Percentiles rank a stretch among this genome's conserved stretches.
phyloP scores from a whole-genome alignment of 2,113 vertebrate genomes.

The Pollachius pollachius region DNA sequence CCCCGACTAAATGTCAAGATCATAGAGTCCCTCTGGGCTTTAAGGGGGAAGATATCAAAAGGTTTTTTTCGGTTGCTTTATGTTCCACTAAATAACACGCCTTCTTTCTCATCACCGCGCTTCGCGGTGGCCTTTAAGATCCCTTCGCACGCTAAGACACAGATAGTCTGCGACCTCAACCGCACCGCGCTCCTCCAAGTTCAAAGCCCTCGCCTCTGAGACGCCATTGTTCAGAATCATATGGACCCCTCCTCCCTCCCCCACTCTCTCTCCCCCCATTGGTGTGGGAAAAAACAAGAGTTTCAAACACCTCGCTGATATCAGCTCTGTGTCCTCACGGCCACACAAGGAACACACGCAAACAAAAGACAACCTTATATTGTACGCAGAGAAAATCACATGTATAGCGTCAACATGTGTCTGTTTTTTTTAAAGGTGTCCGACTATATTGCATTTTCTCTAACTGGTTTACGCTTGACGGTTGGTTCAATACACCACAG shows the following conservation, averaged over 20 bases:
- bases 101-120: slow-evolving; percentile 67
- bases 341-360: no score
- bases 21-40: slow-evolving; percentile 70
- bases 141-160: slow-evolving; percentile 46
- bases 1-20: slow-evolving; percentile 80
- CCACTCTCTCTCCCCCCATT: no score
- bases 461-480: slow-evolving; percentile 9
- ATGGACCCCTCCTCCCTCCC: not conserved
- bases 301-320: slow-evolving; percentile 48
- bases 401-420: no score
- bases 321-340: slow-evolving; percentile 23
- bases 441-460: slow-evolving; percentile 1
- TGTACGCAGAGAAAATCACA: slow-evolving; percentile 16
- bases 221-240: slow-evolving; percentile 52
- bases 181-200: slow-evolving; percentile 42
- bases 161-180: slow-evolving; percentile 66
- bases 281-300: slow-evolving; percentile 30
- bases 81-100: slow-evolving; percentile 75
- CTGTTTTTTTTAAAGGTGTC: no score
- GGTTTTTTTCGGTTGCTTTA: slow-evolving; percentile 67
- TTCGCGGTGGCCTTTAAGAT: slow-evolving; percentile 69
- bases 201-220: slow-evolving; percentile 58
- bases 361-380: slow-evolving; percentile 9
- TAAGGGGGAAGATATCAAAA: slow-evolving; percentile 75
- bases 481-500: slow-evolving; percentile 27